A percentile compares a stretch with the other conserved stretches of the same genome.
These are phyloP conservation scores for Zaprionus kolodkinae DNA, from an alignment of 1,140 invertebrate genomes.

Conservation along the genomic window DNA sequence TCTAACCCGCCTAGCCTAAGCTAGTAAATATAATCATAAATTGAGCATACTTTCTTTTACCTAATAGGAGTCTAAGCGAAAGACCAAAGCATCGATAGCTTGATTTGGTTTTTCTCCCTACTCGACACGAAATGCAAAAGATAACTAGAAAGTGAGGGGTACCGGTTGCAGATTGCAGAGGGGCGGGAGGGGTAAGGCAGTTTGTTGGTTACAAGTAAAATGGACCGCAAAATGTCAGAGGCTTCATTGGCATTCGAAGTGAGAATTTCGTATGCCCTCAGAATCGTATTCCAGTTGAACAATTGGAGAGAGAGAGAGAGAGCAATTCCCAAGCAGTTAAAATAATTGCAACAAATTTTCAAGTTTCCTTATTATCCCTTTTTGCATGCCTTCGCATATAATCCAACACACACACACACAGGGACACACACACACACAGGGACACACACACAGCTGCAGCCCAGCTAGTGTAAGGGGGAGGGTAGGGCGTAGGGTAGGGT, in stretches of 20 bases:
- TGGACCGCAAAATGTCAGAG: background rate
- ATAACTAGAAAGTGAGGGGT: background rate
- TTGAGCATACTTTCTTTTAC: background rate
- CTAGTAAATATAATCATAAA: background rate
- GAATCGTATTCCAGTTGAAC: background rate
- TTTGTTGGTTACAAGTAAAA: conserved; percentile 1
- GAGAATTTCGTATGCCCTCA: conserved; percentile 1
- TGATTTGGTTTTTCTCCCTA: background rate
- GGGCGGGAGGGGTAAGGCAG: background rate
- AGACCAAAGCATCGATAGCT: background rate
- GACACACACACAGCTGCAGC: conserved; percentile 15
- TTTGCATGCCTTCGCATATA: conserved; percentile 59
- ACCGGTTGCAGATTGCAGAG: too few species aligned
- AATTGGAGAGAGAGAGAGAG: too few species aligned
- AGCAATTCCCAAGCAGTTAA: conserved; percentile 75
- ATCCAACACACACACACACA: conserved; percentile 53
- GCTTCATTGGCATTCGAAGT: conserved; percentile 6
- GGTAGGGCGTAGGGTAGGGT: too few species aligned
- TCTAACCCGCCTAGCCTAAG: background rate
- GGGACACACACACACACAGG: conserved; percentile 9
- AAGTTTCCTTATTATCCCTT: conserved; percentile 74
- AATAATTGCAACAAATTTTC: conserved; percentile 81
- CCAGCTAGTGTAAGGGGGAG: background rate
- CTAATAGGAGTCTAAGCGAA: too few species aligned
- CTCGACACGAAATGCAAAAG: background rate